Evolutionary conservation across 2,797 vertebrate genomes (phyloP).

Genomic region (Spatula clypeata): DNA sequence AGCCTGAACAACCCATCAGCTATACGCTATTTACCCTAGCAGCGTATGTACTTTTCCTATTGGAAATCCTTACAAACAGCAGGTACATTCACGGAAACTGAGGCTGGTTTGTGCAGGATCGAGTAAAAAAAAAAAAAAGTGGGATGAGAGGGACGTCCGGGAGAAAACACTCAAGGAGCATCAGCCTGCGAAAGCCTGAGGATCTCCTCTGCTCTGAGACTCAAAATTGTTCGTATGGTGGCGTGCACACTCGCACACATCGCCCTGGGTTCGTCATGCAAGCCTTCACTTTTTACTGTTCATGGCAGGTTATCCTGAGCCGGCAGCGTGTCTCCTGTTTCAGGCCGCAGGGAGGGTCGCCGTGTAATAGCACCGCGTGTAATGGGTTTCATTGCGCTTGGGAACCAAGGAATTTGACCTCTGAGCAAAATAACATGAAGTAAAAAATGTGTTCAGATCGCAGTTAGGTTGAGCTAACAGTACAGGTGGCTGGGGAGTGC

Average conservation of each 20-base stretch:
- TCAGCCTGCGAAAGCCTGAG: not conserved
- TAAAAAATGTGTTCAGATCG: constrained; percentile 48
- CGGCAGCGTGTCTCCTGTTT: constrained; percentile 40
- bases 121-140: not conserved
- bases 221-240: not conserved
- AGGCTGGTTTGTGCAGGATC: not conserved
- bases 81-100: not conserved
- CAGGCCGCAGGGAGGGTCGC: constrained; percentile 48
- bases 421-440: constrained; percentile 68
- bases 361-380: constrained; percentile 32
- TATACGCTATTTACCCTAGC: not conserved
- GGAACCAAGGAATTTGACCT: constrained; percentile 80
- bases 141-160: not conserved
- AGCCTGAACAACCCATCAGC: not conserved
- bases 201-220: not conserved
- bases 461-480: constrained; percentile 44
- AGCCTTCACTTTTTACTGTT: constrained; percentile 26
- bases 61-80: constrained; percentile 1
- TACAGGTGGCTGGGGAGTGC: constrained; percentile 30
- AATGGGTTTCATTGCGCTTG: constrained; percentile 68
- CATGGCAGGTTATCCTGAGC: not conserved
- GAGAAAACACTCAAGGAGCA: not conserved
- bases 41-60: not conserved
- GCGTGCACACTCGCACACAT: not conserved
- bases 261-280: not conserved